Evolutionary conservation across 1,140 invertebrate genomes (phyloP).

Genomic region (Nebria ingens): DNA sequence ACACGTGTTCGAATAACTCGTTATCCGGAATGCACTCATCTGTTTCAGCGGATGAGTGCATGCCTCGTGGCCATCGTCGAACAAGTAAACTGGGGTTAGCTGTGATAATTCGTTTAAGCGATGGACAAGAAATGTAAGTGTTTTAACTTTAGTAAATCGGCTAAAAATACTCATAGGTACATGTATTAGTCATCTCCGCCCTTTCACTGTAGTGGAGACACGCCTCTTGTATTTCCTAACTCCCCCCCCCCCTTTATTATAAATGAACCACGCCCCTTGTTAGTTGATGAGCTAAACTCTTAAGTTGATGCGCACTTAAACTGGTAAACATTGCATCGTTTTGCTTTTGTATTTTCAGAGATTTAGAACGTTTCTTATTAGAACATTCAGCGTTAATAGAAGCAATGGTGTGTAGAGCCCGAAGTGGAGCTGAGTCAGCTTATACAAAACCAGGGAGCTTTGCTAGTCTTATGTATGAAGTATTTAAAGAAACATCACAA

Average conservation of each 20-base stretch:
- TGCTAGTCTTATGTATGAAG: constrained; percentile 47
- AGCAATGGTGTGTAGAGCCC: constrained; percentile 61
- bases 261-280: constrained; percentile 2
- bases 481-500: constrained; percentile 35
- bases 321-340: neutral
- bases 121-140: constrained; percentile 39
- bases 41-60: constrained; percentile 17
- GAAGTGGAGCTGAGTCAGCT: constrained; percentile 48
- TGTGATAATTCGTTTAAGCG: constrained; percentile 39
- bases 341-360: constrained; percentile 33
- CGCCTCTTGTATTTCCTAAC: too few species aligned
- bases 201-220: too few species aligned
- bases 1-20: constrained; percentile 14
- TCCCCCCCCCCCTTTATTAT: too few species aligned
- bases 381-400: constrained; percentile 73
- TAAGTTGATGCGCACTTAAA: too few species aligned
- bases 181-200: too few species aligned
- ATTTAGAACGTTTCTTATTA: constrained; percentile 58
- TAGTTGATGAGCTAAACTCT: neutral
- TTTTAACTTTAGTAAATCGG: too few species aligned
- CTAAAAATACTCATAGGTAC: too few species aligned
- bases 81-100: constrained; percentile 47
- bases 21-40: constrained; percentile 14
- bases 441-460: constrained; percentile 41
- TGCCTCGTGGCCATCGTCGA: constrained; percentile 21